phyloP scores from a whole-genome alignment of 2,888 invertebrate species.

The Heliothis peltigera region DNA sequence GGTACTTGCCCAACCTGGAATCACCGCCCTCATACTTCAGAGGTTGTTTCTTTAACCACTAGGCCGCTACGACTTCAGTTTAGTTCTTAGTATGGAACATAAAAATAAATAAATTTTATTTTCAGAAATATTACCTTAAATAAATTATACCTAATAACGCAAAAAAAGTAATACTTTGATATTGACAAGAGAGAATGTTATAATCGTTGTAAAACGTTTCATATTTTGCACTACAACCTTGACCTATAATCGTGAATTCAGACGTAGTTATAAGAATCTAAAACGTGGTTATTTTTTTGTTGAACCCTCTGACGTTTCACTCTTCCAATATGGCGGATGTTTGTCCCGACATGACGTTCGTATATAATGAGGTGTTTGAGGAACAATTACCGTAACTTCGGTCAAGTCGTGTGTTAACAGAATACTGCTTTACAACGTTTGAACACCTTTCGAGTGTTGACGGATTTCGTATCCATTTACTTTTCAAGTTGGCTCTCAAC shows the following conservation, averaged over 20 bases:
- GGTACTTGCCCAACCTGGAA: too few relatives aligned
- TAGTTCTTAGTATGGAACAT: too few relatives aligned
- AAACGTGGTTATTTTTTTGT: not conserved
- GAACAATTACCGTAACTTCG: conserved; percentile 46
- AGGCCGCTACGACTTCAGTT: too few relatives aligned
- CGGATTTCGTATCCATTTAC: conserved; percentile 39
- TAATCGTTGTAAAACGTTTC: too few relatives aligned
- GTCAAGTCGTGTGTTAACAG: conserved; percentile 35
- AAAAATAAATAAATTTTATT: too few relatives aligned
- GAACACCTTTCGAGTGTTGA: conserved; percentile 36
- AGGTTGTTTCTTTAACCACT: too few relatives aligned
- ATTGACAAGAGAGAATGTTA: too few relatives aligned
- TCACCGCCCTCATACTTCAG: too few relatives aligned
- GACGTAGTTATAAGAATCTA: not conserved
- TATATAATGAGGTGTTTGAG: conserved; percentile 56
- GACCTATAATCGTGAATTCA: too few relatives aligned
- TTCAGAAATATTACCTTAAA: too few relatives aligned
- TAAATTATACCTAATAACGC: too few relatives aligned
- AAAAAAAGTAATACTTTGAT: too few relatives aligned
- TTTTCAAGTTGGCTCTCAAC: conserved; percentile 27
- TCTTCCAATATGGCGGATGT: conserved; percentile 48
- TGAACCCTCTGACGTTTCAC: conserved; percentile 36
- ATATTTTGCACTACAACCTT: conserved; percentile 19
- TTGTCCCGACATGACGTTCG: conserved; percentile 56
- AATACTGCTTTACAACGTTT: conserved; percentile 18